Base-by-base conservation (phyloP, 2,888 invertebrate species). In the Girardia tigrina region DNA sequence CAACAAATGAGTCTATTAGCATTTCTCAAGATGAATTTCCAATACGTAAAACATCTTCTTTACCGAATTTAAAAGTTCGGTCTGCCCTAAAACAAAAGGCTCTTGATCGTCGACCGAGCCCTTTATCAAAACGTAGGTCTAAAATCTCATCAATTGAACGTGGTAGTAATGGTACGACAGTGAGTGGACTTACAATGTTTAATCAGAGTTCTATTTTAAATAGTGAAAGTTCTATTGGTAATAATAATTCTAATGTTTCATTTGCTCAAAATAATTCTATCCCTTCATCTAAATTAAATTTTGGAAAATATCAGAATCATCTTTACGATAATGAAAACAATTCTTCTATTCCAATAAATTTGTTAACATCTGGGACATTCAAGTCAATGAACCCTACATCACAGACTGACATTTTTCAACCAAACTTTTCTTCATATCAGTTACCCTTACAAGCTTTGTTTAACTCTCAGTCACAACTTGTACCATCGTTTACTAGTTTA, bases 81-180 rank as follows among this genome's bases (percentile, higher is more conserved):
- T 85, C 85, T 69, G 84, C 83, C 72, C 80, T 85, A 77, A 85
- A 92, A 87, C 91, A 94, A 85, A 93, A 94, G 84, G 90, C 92
- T 87, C 82, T 84, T 75, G 93, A 94, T 86, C 89, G 93, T 80
- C 89, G 94, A 85, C 90, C 91, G 84, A 93, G 92, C 84, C 93
- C 94, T 81, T 89, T 93, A 85, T 90, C 88, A 80, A 89, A 92
- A 81, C 81, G 83, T 79, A 91, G 83, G 75, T 23, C 75, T 8
- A 74, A 75, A 28, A 20, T 70, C 27, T 23, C 69, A 1, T 27
- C 75, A 4, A 75, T 75, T 42, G 73, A 75, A 23, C 56, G 56
- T 4, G 56, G 56, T 56, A 56, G 56, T 16, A 56, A 56, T 56
- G 56, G 56, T 20, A 56, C 56, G 2, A 56, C 56, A 20, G 56